phyloP scores from a whole-genome alignment of 1,140 invertebrate genomes.

The Subanguina moxae region DNA sequence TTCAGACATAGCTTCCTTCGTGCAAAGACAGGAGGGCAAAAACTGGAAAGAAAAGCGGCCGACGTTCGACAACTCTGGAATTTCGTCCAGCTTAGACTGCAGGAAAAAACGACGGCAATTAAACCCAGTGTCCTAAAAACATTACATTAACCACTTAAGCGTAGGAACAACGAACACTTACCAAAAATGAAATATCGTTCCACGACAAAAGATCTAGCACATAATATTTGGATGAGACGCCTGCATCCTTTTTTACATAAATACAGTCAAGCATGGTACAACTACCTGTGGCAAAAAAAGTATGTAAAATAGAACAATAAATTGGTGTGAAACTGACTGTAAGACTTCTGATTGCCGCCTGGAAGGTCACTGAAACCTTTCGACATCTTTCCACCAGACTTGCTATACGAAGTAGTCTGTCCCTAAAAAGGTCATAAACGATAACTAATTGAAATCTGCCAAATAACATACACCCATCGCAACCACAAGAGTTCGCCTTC shows the following conservation, averaged over 20 bases:
- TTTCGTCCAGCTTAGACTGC: background rate
- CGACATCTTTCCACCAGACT: conserved; percentile 10
- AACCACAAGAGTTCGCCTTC: conserved; percentile 21
- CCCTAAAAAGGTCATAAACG: background rate
- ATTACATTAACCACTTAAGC: too few relatives aligned
- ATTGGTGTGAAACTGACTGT: background rate
- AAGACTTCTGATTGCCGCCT: background rate
- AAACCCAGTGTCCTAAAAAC: background rate
- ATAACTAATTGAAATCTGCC: background rate
- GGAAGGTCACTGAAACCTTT: conserved; percentile 9
- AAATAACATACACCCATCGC: background rate
- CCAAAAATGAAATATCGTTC: conserved; percentile 1
- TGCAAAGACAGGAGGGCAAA: conserved; percentile 19
- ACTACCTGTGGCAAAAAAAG: background rate
- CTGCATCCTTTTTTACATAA: background rate
- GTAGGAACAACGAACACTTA: too few relatives aligned
- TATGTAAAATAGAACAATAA: background rate
- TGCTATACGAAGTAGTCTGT: conserved; percentile 14
- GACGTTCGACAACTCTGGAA: background rate
- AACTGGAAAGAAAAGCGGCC: background rate
- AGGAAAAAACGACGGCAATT: background rate
- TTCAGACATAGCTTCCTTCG: conserved; percentile 20
- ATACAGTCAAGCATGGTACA: conserved; percentile 20
- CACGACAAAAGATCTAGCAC: conserved; percentile 14
- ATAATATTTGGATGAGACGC: conserved; percentile 1